These are phyloP conservation scores for Papilio xuthus DNA, from an alignment of 1,140 invertebrate species.

Conservation along the genomic window DNA sequence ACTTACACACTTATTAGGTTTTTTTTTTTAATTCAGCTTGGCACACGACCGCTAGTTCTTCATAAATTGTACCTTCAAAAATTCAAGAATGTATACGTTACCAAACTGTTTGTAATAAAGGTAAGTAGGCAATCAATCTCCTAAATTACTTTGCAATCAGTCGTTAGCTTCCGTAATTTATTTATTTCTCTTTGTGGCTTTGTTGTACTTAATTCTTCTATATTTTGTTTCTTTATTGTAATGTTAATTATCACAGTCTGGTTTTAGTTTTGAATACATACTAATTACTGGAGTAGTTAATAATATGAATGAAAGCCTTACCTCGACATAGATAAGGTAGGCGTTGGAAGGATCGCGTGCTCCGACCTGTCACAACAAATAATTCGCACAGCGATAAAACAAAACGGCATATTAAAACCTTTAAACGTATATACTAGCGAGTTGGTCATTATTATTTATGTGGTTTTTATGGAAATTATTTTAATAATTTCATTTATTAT, in stretches of 20 bases:
- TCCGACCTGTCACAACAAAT: conserved; percentile 14
- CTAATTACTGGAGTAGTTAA: not conserved
- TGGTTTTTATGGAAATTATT: not conserved
- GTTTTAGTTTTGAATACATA: not conserved
- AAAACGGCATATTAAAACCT: not conserved
- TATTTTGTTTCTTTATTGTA: not conserved
- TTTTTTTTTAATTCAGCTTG: no score
- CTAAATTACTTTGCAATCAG: no score
- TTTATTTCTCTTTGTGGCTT: no score
- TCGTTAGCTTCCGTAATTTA: no score
- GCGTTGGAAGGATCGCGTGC: conserved; percentile 4
- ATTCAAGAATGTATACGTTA: no score
- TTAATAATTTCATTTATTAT: not conserved
- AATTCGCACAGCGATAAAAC: conserved; percentile 19
- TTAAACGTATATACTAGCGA: not conserved
- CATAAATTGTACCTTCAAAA: no score
- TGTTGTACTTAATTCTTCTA: no score
- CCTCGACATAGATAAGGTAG: not conserved
- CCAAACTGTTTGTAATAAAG: no score
- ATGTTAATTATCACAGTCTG: not conserved
- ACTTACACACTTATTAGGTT: no score
- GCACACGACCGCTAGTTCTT: no score
- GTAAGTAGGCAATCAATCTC: no score
- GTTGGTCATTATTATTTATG: not conserved
- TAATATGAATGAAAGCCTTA: not conserved